Percentiles rank a stretch among this genome's conserved stretches.
Evolutionary conservation across 2,888 invertebrate species (phyloP).

Genomic region (Parnassius glacialis): DNA sequence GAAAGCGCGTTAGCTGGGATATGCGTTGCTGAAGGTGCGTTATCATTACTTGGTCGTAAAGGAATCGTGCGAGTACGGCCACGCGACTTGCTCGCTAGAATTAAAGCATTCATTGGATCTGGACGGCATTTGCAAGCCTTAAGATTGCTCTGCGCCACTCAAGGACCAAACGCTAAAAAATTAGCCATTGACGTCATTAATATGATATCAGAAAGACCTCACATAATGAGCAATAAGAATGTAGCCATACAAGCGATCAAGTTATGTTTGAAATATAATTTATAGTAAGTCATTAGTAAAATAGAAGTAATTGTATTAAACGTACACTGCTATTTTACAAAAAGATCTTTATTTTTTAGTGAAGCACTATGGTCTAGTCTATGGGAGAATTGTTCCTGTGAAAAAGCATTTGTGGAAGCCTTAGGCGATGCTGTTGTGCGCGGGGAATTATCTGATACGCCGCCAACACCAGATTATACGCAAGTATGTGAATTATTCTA

Average conservation of each 20-base stretch:
- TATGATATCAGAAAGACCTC: constrained; percentile 57
- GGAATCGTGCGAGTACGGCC: constrained; percentile 84
- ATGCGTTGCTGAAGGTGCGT: constrained; percentile 74
- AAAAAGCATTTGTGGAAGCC: constrained; percentile 81
- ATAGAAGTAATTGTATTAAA: constrained; percentile 1
- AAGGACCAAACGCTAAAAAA: constrained; percentile 49
- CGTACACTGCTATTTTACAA: neutral
- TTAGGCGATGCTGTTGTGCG: constrained; percentile 84
- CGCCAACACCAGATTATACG: constrained; percentile 80
- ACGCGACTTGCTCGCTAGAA: constrained; percentile 80
- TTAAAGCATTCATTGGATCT: constrained; percentile 79
- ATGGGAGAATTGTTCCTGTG: constrained; percentile 73
- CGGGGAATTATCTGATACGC: constrained; percentile 78
- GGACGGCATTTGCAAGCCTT: constrained; percentile 79
- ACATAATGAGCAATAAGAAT: constrained; percentile 55
- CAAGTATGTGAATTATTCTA: constrained; percentile 57
- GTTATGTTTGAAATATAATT: constrained; percentile 60
- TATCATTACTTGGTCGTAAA: constrained; percentile 80
- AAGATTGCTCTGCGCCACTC: constrained; percentile 54
- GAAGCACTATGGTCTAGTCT: constrained; percentile 65
- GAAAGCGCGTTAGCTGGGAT: constrained; percentile 77
- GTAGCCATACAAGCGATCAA: constrained; percentile 63
- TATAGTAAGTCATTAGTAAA: constrained; percentile 48
- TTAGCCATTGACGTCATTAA: constrained; percentile 52
- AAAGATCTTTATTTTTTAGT: constrained; percentile 39